phyloP scores from a whole-genome alignment of 2,797 vertebrate genomes.

The Alectoris magna region DNA sequence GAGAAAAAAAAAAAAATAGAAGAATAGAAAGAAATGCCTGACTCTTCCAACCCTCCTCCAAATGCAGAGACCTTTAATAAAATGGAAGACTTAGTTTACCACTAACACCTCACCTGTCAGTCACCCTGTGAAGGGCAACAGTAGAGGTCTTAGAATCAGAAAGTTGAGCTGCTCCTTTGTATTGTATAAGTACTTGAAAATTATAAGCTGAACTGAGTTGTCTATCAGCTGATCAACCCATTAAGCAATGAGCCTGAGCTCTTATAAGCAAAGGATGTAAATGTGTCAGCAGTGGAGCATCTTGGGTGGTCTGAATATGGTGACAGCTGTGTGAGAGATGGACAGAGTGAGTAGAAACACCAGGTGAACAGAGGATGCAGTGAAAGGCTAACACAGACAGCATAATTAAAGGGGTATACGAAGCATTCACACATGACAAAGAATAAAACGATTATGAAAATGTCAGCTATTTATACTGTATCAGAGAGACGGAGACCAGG shows the following conservation, averaged over 20 bases:
- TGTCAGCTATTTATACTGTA: conserved; percentile 37
- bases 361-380: conserved; percentile 16
- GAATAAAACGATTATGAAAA: conserved; percentile 39
- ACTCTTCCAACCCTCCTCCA: not conserved
- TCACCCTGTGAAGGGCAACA: not conserved
- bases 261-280: not conserved
- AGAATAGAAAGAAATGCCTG: not conserved
- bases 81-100: not conserved
- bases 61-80: conserved; percentile 8
- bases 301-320: conserved; percentile 72
- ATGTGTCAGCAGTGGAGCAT: conserved; percentile 23
- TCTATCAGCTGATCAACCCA: conserved; percentile 30
- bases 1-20: not conserved
- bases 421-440: conserved; percentile 27
- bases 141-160: not conserved
- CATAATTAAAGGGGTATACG: conserved; percentile 8
- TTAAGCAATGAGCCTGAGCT: conserved; percentile 11
- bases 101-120: not conserved
- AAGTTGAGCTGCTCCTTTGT: conserved; percentile 26
- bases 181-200: conserved; percentile 43
- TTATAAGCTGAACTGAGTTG: conserved; percentile 45
- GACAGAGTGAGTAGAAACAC: conserved; percentile 9
- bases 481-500: not conserved
- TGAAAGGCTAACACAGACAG: not conserved
- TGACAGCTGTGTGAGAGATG: conserved; percentile 20